Evolutionary conservation across 2,113 vertebrate species (phyloP).

Genomic region (Lamprotornis superbus): DNA sequence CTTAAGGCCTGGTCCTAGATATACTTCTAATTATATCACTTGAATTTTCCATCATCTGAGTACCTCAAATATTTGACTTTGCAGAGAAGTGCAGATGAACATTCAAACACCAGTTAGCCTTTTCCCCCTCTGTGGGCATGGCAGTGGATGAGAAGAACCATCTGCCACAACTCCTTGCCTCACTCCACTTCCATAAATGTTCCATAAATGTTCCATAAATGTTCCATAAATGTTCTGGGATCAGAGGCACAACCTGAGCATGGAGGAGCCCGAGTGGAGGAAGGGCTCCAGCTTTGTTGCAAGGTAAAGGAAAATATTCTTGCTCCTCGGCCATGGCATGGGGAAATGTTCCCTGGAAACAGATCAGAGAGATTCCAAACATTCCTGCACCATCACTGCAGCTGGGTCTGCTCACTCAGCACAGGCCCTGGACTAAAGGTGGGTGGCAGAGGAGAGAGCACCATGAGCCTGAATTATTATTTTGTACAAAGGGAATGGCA

Average conservation of each 20-base stretch:
- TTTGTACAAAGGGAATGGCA: not conserved
- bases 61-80: not conserved
- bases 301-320: not conserved
- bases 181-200: not conserved
- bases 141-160: not conserved
- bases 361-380: slow-evolving; percentile 38
- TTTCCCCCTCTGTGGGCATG: not conserved
- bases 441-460: not conserved
- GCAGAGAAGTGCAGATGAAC: not conserved
- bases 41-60: not conserved
- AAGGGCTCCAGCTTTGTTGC: not conserved
- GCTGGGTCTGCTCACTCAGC: not conserved
- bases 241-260: not conserved
- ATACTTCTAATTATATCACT: not conserved
- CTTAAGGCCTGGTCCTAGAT: not conserved
- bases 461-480: not conserved
- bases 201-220: not conserved
- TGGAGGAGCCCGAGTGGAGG: not conserved
- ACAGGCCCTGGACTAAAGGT: not conserved
- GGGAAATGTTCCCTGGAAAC: slow-evolving; percentile 37
- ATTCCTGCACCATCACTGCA: not conserved
- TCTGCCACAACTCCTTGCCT: not conserved
- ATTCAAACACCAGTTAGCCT: not conserved
- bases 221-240: not conserved
- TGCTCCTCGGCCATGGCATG: not conserved